Percentiles rank a stretch among this genome's conserved stretches.
phyloP scores from a whole-genome alignment of 2,797 vertebrate genomes.

The Manis crassicaudata region DNA sequence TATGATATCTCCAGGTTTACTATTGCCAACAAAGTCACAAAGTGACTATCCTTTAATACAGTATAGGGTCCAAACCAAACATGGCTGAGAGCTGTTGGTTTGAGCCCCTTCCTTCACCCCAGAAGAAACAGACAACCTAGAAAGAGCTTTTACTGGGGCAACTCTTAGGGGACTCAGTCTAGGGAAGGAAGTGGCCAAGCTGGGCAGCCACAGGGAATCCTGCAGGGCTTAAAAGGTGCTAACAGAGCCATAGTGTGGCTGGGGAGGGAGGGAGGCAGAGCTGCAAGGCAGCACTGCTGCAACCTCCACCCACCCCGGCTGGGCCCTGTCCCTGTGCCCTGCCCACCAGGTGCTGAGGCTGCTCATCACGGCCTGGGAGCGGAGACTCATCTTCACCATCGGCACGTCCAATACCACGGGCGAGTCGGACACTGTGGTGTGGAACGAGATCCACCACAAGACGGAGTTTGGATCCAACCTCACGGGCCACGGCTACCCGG shows the following conservation, averaged over 20 bases:
- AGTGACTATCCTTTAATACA: not conserved
- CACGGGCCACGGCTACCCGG: conserved; percentile 96
- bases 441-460: conserved; percentile 99
- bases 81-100: not conserved
- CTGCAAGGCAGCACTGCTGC: accelerated
- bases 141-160: not conserved
- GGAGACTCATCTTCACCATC: conserved; percentile 97
- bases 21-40: not conserved
- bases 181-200: not conserved
- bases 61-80: not conserved
- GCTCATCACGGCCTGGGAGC: conserved; percentile 95
- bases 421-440: conserved; percentile 96
- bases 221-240: accelerated
- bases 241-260: accelerated
- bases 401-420: conserved; percentile 98
- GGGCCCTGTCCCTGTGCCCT: accelerated
- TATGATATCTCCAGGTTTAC: not conserved
- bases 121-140: not conserved
- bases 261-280: not conserved
- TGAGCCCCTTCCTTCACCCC: not conserved
- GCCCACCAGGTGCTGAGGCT: conserved; percentile 91
- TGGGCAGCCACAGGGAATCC: not conserved
- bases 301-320: not conserved
- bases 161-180: too few relatives aligned
- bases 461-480: conserved; percentile 98